phyloP scores from a whole-genome alignment of 2,888 invertebrate species.

The Corbicula japonica region DNA sequence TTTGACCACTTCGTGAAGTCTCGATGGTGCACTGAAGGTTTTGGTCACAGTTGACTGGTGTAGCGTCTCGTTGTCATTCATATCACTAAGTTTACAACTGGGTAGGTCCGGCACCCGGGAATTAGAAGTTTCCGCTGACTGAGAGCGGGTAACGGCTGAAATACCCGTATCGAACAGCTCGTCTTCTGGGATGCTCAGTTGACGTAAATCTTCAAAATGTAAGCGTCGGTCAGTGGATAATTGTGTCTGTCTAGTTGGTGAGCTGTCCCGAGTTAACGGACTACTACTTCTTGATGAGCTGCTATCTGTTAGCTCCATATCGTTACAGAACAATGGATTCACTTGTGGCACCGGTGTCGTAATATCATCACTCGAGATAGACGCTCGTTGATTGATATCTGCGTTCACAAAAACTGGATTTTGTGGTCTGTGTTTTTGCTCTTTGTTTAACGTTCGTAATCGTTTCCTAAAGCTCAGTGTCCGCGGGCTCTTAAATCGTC shows the following conservation, averaged over 20 bases:
- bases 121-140: conserved; percentile 1
- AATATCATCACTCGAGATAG: no score
- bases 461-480: conserved; percentile 27
- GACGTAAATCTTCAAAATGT: conserved; percentile 40
- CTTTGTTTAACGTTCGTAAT: conserved; percentile 19
- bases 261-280: conserved; percentile 6
- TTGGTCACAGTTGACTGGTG: conserved; percentile 19
- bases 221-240: conserved; percentile 48
- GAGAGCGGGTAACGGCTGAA: conserved; percentile 5
- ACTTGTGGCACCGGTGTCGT: no score
- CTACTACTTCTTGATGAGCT: conserved; percentile 17
- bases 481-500: conserved; percentile 69
- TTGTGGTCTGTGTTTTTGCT: background rate
- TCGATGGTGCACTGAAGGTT: conserved; percentile 57
- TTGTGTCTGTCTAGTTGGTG: no score
- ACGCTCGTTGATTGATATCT: no score
- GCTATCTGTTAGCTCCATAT: conserved; percentile 5
- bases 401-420: no score
- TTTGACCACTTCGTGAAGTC: conserved; percentile 70
- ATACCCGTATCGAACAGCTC: conserved; percentile 26
- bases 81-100: conserved; percentile 35
- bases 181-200: conserved; percentile 43
- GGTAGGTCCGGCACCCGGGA: background rate
- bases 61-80: conserved; percentile 47
- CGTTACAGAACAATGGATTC: conserved; percentile 28